Conservation (phyloP, 2,113 vertebrate genomes). For the Muntiacus reevesi region DNA sequence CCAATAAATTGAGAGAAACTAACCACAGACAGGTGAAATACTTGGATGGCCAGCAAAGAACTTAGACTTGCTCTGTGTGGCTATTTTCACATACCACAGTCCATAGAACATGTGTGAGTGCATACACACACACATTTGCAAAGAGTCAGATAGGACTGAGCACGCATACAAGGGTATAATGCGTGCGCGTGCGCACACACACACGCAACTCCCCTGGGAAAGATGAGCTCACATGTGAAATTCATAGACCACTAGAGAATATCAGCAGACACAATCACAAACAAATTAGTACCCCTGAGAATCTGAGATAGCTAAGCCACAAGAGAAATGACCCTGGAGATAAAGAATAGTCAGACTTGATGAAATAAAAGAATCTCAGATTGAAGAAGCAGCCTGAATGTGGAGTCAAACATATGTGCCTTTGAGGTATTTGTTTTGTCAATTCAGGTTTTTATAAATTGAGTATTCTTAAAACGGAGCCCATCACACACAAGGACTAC, state of each 20-base stretch:
- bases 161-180: neutral
- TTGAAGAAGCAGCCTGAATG: neutral
- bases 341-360: neutral
- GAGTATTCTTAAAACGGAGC: neutral
- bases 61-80: neutral
- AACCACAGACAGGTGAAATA: neutral
- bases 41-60: neutral
- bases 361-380: neutral
- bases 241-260: neutral
- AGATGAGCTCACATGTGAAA: neutral
- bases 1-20: neutral
- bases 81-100: neutral
- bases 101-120: neutral
- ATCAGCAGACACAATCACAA: neutral
- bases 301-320: neutral
- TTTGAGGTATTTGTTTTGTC: neutral
- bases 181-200: neutral
- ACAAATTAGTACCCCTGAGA: neutral
- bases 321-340: neutral
- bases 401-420: no score
- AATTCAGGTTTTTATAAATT: neutral
- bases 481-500: neutral
- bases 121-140: neutral
- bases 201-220: neutral
- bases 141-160: neutral